Evolutionary conservation across 2,888 invertebrate species (phyloP).

Genomic region (Chrysina gloriosa): DNA sequence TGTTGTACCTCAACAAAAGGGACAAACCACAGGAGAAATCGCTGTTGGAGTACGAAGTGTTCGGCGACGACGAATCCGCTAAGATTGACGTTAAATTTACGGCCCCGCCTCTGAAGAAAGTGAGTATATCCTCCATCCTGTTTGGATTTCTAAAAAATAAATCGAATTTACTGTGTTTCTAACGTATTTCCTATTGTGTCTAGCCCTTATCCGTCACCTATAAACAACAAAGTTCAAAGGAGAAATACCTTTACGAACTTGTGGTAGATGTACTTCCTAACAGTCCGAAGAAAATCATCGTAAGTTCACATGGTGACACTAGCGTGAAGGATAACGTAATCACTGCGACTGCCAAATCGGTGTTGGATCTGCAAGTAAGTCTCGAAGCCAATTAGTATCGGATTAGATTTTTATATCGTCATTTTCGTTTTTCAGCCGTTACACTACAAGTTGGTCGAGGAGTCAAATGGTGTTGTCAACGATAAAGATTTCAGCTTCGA

Average conservation of each 20-base stretch:
- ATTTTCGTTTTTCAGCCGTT: constrained; percentile 8
- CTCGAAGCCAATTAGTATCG: neutral
- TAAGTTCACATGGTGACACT: constrained; percentile 43
- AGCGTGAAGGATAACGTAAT: neutral
- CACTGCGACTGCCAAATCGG: neutral
- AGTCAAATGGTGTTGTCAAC: neutral
- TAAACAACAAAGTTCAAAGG: constrained; percentile 63
- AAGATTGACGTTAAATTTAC: constrained; percentile 66
- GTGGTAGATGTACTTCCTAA: constrained; percentile 72
- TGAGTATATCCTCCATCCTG: no score
- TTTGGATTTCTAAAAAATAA: no score
- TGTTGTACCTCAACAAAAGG: constrained; percentile 78
- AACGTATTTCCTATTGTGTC: neutral
- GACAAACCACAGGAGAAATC: constrained; percentile 78
- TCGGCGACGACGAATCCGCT: constrained; percentile 48
- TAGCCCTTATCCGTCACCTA: constrained; percentile 53
- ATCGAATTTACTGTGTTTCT: neutral
- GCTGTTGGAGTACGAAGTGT: constrained; percentile 68
- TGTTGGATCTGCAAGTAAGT: constrained; percentile 6
- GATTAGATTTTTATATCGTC: neutral
- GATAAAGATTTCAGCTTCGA: neutral
- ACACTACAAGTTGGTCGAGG: neutral
- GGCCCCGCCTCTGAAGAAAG: constrained; percentile 76
- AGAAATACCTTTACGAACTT: constrained; percentile 62
- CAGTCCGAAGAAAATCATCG: constrained; percentile 69